A percentile compares a stretch with the other conserved stretches of the same genome.
Conservation (phyloP, 1,140 invertebrate genomes). For the Anthonomus grandis region DNA sequence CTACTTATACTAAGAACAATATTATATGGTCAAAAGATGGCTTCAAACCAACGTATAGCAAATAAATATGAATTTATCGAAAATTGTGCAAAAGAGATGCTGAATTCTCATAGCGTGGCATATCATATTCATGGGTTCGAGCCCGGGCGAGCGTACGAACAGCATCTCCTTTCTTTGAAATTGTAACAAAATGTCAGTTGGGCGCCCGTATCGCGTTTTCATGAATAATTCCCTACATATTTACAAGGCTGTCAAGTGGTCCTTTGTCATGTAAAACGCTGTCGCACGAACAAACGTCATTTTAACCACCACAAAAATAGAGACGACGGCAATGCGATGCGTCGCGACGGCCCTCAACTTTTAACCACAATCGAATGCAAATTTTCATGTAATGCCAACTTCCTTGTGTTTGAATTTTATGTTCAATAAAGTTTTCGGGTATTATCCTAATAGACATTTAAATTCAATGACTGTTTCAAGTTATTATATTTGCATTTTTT, state of each 20-base stretch:
- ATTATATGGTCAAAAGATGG: too few species aligned
- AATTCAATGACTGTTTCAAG: slow-evolving; percentile 18
- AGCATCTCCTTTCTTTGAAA: slow-evolving; percentile 43
- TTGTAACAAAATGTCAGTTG: slow-evolving; percentile 47
- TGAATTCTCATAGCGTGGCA: slow-evolving; percentile 6
- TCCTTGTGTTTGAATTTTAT: slow-evolving; percentile 28
- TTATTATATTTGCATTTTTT: neutral
- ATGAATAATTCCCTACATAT: slow-evolving; percentile 52
- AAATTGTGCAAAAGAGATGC: neutral
- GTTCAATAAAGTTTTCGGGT: slow-evolving; percentile 28
- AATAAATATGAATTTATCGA: too few species aligned
- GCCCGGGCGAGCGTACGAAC: neutral
- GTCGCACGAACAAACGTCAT: slow-evolving; percentile 49
- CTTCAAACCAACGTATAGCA: too few species aligned
- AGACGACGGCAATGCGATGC: slow-evolving; percentile 43
- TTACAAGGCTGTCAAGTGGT: slow-evolving; percentile 49
- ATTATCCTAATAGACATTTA: slow-evolving; percentile 24
- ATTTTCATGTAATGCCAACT: slow-evolving; percentile 36
- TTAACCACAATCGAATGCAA: slow-evolving; percentile 46
- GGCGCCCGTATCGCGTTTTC: slow-evolving; percentile 48
- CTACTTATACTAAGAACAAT: too few species aligned
- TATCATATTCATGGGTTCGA: slow-evolving; percentile 22
- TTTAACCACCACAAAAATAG: slow-evolving; percentile 43
- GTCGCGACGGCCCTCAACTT: slow-evolving; percentile 32
- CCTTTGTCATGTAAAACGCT: slow-evolving; percentile 51